These are phyloP conservation scores for Teleopsis dalmanni DNA, from an alignment of 1,140 invertebrate species.

Conservation along the genomic window DNA sequence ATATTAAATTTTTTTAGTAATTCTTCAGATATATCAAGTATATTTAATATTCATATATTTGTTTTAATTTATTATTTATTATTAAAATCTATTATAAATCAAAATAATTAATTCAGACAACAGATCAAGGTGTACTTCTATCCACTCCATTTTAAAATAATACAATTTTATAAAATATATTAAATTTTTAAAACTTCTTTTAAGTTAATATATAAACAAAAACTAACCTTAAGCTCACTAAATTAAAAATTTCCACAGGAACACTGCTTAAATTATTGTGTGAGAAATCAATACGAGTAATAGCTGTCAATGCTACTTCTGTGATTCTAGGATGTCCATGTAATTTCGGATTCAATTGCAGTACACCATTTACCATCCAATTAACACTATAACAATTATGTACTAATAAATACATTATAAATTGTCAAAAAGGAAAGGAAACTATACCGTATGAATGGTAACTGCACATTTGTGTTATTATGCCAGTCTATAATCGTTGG, in stretches of 20 bases:
- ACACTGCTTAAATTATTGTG: slow-evolving; percentile 77
- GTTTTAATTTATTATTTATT: no score
- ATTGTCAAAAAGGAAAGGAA: no score
- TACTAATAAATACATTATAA: no score
- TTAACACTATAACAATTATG: slow-evolving; percentile 49
- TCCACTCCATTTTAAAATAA: no score
- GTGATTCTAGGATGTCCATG: slow-evolving; percentile 60
- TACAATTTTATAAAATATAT: no score
- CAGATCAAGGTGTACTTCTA: no score
- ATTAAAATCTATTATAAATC: neutral
- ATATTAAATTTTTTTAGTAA: no score
- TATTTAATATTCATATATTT: no score
- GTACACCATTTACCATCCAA: slow-evolving; percentile 78
- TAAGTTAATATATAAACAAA: neutral
- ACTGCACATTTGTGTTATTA: slow-evolving; percentile 60
- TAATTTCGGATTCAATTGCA: slow-evolving; percentile 79
- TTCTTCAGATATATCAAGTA: no score
- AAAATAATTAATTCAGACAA: neutral
- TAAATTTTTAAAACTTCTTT: no score
- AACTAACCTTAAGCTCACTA: slow-evolving; percentile 56
- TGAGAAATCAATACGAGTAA: slow-evolving; percentile 91
- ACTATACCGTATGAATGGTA: slow-evolving; percentile 58
- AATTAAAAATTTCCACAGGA: slow-evolving; percentile 74
- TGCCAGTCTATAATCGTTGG: slow-evolving; percentile 95
- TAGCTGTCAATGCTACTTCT: slow-evolving; percentile 71